Conservation (phyloP, 2,113 vertebrate species). For the Rattus norvegicus region GRCr8 NC_086034.1:57600001-57600500, state of each 20-base stretch:
- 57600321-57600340: constrained; percentile 43
- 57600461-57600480: not conserved
- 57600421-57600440: not conserved
- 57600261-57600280: not conserved
- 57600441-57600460: not conserved
- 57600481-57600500: not conserved
- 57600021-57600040: not conserved
- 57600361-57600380: constrained; percentile 1
- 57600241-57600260: not conserved
- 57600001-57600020: not conserved
- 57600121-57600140: not conserved
- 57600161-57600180: not conserved
- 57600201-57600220: constrained; percentile 6
- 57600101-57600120: not conserved
- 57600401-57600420: not conserved
- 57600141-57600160: not conserved
- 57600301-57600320: not conserved
- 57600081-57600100: not conserved
- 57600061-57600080: not conserved
- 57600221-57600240: not conserved
- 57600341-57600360: constrained; percentile 24
- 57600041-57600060: constrained; percentile 10
- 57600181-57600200: not conserved
- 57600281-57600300: constrained; percentile 13
- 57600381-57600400: not conserved